Evolutionary conservation across 2,888 invertebrate species (phyloP).

Genomic region (Heteromurus nitidus): DNA sequence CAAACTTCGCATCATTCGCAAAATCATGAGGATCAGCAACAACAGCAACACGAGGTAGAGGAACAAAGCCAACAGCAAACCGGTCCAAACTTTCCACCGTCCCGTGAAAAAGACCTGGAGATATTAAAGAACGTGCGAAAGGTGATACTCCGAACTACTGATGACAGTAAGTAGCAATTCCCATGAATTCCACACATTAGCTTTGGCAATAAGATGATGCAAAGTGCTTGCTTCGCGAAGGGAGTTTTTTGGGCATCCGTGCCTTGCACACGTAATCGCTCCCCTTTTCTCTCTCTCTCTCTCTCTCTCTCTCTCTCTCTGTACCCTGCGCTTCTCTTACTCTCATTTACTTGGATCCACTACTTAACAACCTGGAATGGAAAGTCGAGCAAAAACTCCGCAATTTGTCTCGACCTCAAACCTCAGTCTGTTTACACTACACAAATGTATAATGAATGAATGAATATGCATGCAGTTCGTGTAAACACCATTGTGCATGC

Average conservation of each 20-base stretch:
- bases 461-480: neutral
- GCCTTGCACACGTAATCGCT: no score
- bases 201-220: neutral
- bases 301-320: no score
- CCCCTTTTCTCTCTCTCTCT: no score
- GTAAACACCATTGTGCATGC: constrained; percentile 11
- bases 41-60: constrained; percentile 14
- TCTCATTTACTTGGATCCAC: no score
- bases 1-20: constrained; percentile 22
- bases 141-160: constrained; percentile 57
- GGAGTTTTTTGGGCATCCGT: no score
- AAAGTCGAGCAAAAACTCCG: no score
- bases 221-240: neutral
- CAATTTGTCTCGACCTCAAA: no score
- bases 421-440: no score
- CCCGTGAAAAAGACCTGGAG: constrained; percentile 63
- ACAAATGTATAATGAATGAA: constrained; percentile 8
- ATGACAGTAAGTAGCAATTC: constrained; percentile 53
- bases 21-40: constrained; percentile 21
- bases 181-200: constrained; percentile 32
- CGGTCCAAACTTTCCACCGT: constrained; percentile 54
- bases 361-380: no score
- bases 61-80: constrained; percentile 21
- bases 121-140: constrained; percentile 60
- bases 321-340: no score